Conservation (phyloP, 2,888 invertebrate genomes). For the Andrena haemorrhoa region DNA sequence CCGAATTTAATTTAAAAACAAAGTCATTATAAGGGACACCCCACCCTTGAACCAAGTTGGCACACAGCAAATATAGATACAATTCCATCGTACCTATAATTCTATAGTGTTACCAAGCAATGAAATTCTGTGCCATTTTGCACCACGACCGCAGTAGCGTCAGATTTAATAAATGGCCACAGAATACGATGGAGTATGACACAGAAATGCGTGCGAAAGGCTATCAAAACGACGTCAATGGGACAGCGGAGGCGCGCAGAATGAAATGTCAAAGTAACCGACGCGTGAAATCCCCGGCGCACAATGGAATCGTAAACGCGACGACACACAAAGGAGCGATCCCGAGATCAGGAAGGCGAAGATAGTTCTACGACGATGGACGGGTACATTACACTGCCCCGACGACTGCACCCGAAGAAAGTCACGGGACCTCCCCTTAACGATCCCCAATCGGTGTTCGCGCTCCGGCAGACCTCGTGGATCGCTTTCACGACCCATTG, state of each 20-base stretch:
- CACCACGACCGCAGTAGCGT: not conserved
- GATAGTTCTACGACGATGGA: slow-evolving; percentile 37
- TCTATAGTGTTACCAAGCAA: too few species aligned
- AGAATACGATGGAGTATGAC: not conserved
- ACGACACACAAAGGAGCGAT: slow-evolving; percentile 36
- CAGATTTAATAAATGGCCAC: not conserved
- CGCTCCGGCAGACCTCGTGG: slow-evolving; percentile 39
- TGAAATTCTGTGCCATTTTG: not conserved
- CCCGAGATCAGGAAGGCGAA: slow-evolving; percentile 13
- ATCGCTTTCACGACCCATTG: slow-evolving; percentile 70
- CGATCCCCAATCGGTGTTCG: slow-evolving; percentile 62
- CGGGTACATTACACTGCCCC: slow-evolving; percentile 30
- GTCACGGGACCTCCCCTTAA: slow-evolving; percentile 52
- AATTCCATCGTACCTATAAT: too few species aligned
- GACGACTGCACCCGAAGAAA: slow-evolving; percentile 59
- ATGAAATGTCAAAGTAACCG: slow-evolving; percentile 14
- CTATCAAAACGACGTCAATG: not conserved
- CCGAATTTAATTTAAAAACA: too few species aligned
- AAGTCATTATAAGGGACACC: too few species aligned
- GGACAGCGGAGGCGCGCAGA: not conserved
- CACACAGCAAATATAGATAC: too few species aligned
- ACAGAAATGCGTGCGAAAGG: not conserved
- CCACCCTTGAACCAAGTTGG: too few species aligned
- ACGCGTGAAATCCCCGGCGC: slow-evolving; percentile 13
- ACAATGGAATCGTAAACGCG: not conserved